Base-by-base conservation (phyloP, 2,113 vertebrate genomes). In the Paracyprichromis sp. region DNA sequence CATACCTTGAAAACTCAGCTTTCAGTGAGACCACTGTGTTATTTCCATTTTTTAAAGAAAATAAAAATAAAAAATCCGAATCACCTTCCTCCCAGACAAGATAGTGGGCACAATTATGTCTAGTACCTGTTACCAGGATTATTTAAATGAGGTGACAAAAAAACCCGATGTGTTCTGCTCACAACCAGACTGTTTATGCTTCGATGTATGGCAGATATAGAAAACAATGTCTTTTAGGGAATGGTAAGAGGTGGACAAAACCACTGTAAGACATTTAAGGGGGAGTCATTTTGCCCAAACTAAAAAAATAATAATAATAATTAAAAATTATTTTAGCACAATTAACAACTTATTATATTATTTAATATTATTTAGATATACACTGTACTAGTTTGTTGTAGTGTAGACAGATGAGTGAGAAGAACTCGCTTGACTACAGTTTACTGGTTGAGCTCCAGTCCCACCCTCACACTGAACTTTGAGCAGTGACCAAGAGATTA, bases 251-350 rank as follows among this genome's bases (percentile, higher is more conserved):
- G 53, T 12, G n/a, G 53, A 56, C 53, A 24, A 54, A 54, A 21
- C 53, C 53, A 54, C n/a, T 12, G 53, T 54, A 11, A 54, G n/a
- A 24, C 10, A 54, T 54, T 4, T 24, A 1, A 54, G n/a, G 10
- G 17, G 2, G 6, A 24, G 53, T 54, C 6, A 7, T 24, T 56
- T 56, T 24, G 21, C 2, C n/a, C 53, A 3, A 24, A 56, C n/a
- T 6, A 12, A 54, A 54, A 6, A 2, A 2, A 13, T 0, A 50
- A n/a, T 21, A 21, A 11, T 45, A 16, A 47, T 11, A 2, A 21
- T 17, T 1, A 8, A 1, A 4, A 24, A 4, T 1, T 12, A 24
- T 56, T 24, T 56, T 2, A 24, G 10, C 10, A 56, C 4, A 56
- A 13, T 24, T 24, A 56, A 56, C n/a, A 56, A 56, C 53, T 24